Evolutionary conservation across 64 coral and sea anemone species (phyloP), one percentile per base, ranked within the genome.

Genomic region (Stichodactyla mertensii): DNA sequence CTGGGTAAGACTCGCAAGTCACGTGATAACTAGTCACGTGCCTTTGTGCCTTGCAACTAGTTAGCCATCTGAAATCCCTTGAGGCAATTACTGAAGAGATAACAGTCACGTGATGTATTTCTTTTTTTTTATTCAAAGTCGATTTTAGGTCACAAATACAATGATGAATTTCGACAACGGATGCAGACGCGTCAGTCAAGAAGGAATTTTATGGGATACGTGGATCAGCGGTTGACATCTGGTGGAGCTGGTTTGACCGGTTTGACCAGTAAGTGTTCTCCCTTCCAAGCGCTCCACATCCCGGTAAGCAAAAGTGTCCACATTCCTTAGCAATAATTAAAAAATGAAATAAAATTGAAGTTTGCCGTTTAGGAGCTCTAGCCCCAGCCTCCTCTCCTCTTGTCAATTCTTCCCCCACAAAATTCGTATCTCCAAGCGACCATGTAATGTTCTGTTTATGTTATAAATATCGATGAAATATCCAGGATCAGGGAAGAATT

Each of bases 81-180:
- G 69, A 27, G 8, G 1, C 2, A 13, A 1, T 74, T 11, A 22
- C 1, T 6, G 0, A 10, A 11, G n/a, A 81, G 9, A 19, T 12
- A 52, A 11, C 4, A 10, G 51, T 80, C 10, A 54, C 6, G 2
- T 85, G 26, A 23, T 74, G 80, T 81, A 54, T 24, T 86, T 80
- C 22, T 15, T 87, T 26, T 87, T 26, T 15, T 45, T 3, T 3
- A 45, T 45, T 45, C 36, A 45, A 58, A 98, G 95, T 94, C 92
- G 54, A 98, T 98, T 79, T 85, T 98, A 10, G 95, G 95, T 6
- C 86, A 92, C 70, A 91, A 92, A 78, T 98, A 92, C 89, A 98
- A 98, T 70, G 90, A 92, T 16, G 89, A 93, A 27, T 98, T 98
- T 83, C 87, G 89, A 36, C 95, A 92, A 60, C 89, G 95, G 55